These are phyloP conservation scores for Cerastis rubricosa DNA, from an alignment of 2,888 invertebrate genomes.

Conservation along the genomic window DNA sequence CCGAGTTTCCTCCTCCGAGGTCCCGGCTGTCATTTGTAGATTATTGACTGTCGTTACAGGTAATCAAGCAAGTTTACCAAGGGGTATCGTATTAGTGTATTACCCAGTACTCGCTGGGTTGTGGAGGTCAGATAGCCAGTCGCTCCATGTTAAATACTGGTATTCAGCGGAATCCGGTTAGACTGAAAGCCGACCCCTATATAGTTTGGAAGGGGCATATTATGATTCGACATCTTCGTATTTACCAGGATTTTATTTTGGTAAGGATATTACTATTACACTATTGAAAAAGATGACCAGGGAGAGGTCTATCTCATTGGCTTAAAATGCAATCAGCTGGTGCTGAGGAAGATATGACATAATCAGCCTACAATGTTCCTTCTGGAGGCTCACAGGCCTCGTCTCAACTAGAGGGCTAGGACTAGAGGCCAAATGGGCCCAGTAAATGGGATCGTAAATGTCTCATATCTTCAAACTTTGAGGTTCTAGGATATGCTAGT, in stretches of 20 bases:
- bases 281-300: background rate
- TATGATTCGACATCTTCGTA: background rate
- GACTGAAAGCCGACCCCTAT: background rate
- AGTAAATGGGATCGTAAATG: background rate
- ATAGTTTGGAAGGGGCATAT: background rate
- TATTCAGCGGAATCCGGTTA: background rate
- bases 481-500: background rate
- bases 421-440: background rate
- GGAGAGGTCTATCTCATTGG: background rate
- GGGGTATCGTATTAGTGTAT: background rate
- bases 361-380: background rate
- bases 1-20: background rate
- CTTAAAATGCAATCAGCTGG: background rate
- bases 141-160: background rate
- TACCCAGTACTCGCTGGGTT: background rate
- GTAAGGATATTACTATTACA: too few species aligned
- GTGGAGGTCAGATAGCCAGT: background rate
- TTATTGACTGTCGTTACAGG: background rate
- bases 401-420: accelerated
- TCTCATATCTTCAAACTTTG: background rate
- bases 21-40: background rate
- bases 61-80: background rate
- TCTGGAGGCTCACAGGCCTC: background rate
- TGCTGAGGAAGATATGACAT: background rate
- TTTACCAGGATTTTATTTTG: background rate